A percentile compares a stretch with the other conserved stretches of the same genome.
These are phyloP conservation scores for Cephus pygmeus DNA, from an alignment of 2,888 invertebrate species.

Conservation along the genomic window DNA sequence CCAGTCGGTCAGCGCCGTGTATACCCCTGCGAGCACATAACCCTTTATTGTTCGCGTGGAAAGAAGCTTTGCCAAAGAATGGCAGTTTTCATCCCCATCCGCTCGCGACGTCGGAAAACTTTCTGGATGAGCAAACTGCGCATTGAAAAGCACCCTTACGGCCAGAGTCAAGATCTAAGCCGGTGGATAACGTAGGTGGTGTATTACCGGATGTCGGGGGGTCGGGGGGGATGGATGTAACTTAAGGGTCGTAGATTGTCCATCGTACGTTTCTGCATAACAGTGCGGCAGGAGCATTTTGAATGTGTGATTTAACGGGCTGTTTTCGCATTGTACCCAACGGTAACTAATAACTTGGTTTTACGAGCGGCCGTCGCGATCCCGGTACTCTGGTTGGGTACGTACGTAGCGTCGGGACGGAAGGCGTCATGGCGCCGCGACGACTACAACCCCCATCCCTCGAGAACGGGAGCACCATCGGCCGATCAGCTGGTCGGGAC, in stretches of 20 bases:
- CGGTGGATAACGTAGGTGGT: background rate
- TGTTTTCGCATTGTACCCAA: slow-evolving; percentile 53
- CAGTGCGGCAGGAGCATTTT: slow-evolving; percentile 1
- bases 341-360: slow-evolving; percentile 59
- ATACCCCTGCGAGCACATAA: background rate
- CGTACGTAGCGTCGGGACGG: slow-evolving; percentile 15
- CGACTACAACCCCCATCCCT: slow-evolving; percentile 46
- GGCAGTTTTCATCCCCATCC: background rate
- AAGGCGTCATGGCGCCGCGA: slow-evolving; percentile 56
- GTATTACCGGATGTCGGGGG: background rate
- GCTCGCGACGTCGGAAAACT: background rate
- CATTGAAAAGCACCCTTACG: background rate
- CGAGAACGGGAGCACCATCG: slow-evolving; percentile 30
- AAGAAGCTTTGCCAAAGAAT: background rate
- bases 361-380: slow-evolving; percentile 52
- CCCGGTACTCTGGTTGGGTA: slow-evolving; percentile 8
- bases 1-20: background rate
- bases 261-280: background rate
- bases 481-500: slow-evolving; percentile 59
- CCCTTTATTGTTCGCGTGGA: background rate
- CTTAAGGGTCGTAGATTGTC: background rate
- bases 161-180: background rate
- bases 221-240: background rate
- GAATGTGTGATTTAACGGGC: slow-evolving; percentile 51
- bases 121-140: background rate